Base-by-base conservation (phyloP, 1,140 invertebrate genomes). In the Aphelinus atriplicis region DNA sequence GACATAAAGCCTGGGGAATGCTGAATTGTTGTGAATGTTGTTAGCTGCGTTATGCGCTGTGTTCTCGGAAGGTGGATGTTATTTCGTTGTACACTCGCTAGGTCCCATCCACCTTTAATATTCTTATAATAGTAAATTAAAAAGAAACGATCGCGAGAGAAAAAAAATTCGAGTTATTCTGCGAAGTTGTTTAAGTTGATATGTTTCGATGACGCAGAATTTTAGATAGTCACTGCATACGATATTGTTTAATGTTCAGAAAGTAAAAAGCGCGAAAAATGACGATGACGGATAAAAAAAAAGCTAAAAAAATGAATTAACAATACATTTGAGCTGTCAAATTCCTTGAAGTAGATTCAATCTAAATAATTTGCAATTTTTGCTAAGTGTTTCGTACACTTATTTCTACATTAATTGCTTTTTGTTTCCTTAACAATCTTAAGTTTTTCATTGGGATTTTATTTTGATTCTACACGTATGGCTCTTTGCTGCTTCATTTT, bases 21-120 rank as follows among this genome's bases (percentile, higher is more conserved):
- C 70, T 78, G 73, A 82, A 61, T 80, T 80, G 75, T 81, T 79
- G 79, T 80, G 80, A 78, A 79, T 82, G 74, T 77, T 81, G 66
- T 82, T 83, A 78, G 77, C 76, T 83, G 78, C 79, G 77, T 82
- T 80, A 77, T 78, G 72, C 75, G 77, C 77, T 79, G 56, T 65
- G 26, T 75, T 69, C 65, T 74, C 64, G 57, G 42, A 64, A 75
- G 68, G 62, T 71, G 73, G 62, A 77, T 79, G 62, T 72, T 73
- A 45, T 73, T 62, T 60, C 43, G 46, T 71, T 76, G 51, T 76
- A 76, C 61, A 62, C 64, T 76, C 50, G 64, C 45, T 72, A 76
- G 58, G 58, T 76, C 58, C 43, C 51, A 62, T 76, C 64, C 75
- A 72, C 64, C 57, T 71, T 66, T 50, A 75, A 71, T 47, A 71